These are phyloP conservation scores for Tiliqua scincoides DNA, from an alignment of 2,113 vertebrate genomes.

Conservation along the genomic window DNA sequence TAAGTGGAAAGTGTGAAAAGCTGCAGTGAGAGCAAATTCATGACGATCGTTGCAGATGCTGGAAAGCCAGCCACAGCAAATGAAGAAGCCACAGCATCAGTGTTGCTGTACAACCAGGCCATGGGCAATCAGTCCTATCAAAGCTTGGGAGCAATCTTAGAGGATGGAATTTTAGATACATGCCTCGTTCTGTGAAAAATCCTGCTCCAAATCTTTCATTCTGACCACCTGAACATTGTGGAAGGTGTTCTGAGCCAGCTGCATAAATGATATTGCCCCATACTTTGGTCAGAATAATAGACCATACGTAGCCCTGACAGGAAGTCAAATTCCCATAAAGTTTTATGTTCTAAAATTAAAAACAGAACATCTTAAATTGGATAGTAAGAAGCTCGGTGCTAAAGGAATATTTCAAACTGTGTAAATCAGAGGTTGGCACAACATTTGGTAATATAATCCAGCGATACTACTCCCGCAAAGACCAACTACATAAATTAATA, in stretches of 20 bases:
- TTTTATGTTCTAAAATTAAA: neutral
- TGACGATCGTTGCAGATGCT: neutral
- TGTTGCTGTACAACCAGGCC: neutral
- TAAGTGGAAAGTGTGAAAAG: neutral
- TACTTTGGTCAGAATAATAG: neutral
- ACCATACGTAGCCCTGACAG: neutral
- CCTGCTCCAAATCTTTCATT: neutral
- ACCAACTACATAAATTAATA: conserved; percentile 32
- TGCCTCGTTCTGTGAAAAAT: neutral
- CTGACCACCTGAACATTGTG: neutral
- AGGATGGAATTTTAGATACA: neutral
- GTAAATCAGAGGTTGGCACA: neutral
- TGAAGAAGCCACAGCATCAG: neutral
- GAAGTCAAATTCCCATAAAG: neutral
- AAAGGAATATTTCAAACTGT: neutral
- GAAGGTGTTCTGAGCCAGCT: neutral
- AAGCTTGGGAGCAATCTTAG: neutral
- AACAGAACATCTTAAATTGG: neutral
- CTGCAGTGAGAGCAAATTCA: neutral
- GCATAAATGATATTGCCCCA: neutral
- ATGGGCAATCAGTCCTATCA: neutral
- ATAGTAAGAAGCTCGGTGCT: neutral
- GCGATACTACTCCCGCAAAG: conserved; percentile 42
- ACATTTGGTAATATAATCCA: neutral
- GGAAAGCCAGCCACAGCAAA: neutral